Conservation (phyloP, 2,113 vertebrate genomes). For the Pangasianodon gigas region DNA sequence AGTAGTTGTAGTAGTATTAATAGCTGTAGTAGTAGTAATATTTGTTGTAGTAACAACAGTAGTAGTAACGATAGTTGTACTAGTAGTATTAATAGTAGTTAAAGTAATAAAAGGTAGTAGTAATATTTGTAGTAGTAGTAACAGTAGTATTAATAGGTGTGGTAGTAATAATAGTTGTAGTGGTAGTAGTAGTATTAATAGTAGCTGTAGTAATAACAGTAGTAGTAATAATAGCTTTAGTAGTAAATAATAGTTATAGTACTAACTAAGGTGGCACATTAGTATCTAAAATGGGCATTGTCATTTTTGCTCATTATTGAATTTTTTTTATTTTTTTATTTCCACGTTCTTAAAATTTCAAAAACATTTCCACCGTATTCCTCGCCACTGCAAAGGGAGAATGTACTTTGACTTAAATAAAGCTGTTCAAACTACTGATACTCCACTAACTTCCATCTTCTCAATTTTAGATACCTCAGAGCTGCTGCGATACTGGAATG, state of each 20-base stretch:
- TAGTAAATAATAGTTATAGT: neutral
- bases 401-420: neutral
- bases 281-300: neutral
- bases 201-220: neutral
- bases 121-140: neutral
- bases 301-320: neutral
- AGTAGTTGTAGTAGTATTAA: neutral
- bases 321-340: neutral
- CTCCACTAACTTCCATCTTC: neutral
- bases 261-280: neutral
- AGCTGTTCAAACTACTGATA: neutral
- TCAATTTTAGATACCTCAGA: conserved; percentile 57
- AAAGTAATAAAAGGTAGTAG: neutral
- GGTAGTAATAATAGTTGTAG: neutral
- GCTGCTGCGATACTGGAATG: conserved; percentile 64
- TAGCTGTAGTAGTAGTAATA: neutral
- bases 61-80: too few relatives aligned
- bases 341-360: neutral
- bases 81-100: neutral
- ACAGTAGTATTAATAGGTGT: neutral
- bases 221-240: neutral
- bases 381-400: neutral
- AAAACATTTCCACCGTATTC: neutral
- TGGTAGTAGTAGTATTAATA: neutral
- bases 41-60: too few relatives aligned